Conservation (phyloP, 2,888 invertebrate genomes). For the Drosophila histrio region DNA sequence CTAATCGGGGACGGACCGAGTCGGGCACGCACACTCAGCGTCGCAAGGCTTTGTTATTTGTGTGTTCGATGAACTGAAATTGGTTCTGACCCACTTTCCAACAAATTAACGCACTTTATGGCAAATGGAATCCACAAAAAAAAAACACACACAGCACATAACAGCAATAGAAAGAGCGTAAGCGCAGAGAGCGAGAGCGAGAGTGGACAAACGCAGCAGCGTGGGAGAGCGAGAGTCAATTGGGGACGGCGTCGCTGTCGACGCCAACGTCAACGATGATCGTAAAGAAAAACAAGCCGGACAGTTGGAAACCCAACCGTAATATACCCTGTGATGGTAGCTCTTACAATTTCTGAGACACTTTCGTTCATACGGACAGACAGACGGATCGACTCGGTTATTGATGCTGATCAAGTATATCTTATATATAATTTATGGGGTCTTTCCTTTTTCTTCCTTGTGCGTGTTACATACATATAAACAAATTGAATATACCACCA, state of each 20-base stretch:
- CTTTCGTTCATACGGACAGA: too few relatives aligned
- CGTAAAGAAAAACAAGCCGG: slow-evolving; percentile 55
- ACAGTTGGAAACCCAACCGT: too few relatives aligned
- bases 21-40: slow-evolving; percentile 35
- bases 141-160: slow-evolving; percentile 4
- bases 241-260: slow-evolving; percentile 47
- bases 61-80: slow-evolving; percentile 79
- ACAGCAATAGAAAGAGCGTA: slow-evolving; percentile 52
- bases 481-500: too few relatives aligned
- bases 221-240: slow-evolving; percentile 35
- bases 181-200: slow-evolving; percentile 8
- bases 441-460: too few relatives aligned
- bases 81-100: slow-evolving; percentile 72
- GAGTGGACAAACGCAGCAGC: not conserved
- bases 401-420: too few relatives aligned
- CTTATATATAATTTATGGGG: too few relatives aligned
- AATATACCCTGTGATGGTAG: too few relatives aligned
- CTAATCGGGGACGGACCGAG: not conserved
- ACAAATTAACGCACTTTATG: slow-evolving; percentile 73
- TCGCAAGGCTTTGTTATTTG: slow-evolving; percentile 57
- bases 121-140: slow-evolving; percentile 72
- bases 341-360: too few relatives aligned
- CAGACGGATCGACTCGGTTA: too few relatives aligned
- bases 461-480: too few relatives aligned
- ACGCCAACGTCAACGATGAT: slow-evolving; percentile 26